These are phyloP conservation scores for Oligia latruncula DNA, from an alignment of 2,888 invertebrate species.

Conservation along the genomic window DNA sequence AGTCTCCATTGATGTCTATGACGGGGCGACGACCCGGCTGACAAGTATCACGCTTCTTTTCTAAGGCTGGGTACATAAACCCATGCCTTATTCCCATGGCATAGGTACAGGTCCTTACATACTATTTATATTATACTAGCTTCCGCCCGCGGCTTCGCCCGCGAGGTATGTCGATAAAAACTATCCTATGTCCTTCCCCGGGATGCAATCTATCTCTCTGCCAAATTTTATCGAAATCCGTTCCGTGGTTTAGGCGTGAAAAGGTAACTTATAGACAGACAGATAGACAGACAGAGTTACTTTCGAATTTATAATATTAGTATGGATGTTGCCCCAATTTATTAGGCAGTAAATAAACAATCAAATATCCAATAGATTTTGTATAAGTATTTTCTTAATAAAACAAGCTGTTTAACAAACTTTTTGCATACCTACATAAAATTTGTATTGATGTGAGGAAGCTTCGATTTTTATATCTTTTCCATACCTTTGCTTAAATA, in stretches of 20 bases:
- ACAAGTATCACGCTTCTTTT: slow-evolving; percentile 40
- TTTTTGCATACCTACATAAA: background rate
- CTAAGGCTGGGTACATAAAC: background rate
- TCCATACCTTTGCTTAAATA: background rate
- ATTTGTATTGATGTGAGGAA: background rate
- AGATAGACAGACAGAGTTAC: no score
- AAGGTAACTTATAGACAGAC: no score
- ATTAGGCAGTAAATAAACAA: background rate
- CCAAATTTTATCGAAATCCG: no score
- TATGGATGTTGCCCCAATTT: background rate
- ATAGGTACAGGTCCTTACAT: no score
- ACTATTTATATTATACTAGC: background rate
- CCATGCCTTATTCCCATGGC: background rate
- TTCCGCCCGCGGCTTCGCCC: no score
- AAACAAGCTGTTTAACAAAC: background rate
- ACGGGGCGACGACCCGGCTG: slow-evolving; percentile 70
- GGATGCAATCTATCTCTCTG: no score
- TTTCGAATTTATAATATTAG: no score
- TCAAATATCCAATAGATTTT: background rate
- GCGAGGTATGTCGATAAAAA: no score
- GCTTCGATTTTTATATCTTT: background rate
- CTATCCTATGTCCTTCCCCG: no score
- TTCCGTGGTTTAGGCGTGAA: no score
- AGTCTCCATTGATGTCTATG: slow-evolving; percentile 63
- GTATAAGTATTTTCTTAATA: background rate